A percentile compares a stretch with the other conserved stretches of the same genome.
Evolutionary conservation across 2,113 vertebrate genomes (phyloP).

Genomic region (Condylura cristata): DNA sequence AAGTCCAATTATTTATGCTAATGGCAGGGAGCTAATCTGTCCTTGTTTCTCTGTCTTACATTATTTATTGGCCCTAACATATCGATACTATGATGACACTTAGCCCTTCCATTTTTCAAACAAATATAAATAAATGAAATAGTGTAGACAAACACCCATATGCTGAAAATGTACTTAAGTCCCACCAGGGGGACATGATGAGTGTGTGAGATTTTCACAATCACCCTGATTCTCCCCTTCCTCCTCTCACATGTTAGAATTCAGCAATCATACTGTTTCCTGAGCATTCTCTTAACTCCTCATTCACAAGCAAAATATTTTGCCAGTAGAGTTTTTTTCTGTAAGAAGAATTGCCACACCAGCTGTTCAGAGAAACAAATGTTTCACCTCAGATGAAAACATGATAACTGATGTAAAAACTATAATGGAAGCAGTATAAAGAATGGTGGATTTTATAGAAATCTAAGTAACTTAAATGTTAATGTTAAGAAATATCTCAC

Average conservation of each 20-base stretch:
- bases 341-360: constrained; percentile 1
- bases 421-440: background rate
- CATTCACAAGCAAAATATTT: background rate
- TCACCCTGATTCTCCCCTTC: background rate
- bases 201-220: background rate
- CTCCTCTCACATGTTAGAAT: background rate
- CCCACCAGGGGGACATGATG: background rate
- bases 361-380: constrained; percentile 31
- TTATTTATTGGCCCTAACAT: background rate
- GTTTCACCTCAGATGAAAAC: background rate
- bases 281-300: background rate
- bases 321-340: background rate
- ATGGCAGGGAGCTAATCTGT: background rate
- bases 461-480: constrained; percentile 3
- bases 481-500: constrained; percentile 17
- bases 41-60: background rate
- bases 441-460: background rate
- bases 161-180: background rate
- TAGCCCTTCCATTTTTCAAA: background rate
- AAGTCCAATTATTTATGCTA: background rate
- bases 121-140: background rate
- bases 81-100: background rate
- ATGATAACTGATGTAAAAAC: background rate
- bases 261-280: background rate
- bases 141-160: background rate